Base-by-base conservation (phyloP, 2,888 invertebrate genomes). In the Halocaridina rubra region DNA sequence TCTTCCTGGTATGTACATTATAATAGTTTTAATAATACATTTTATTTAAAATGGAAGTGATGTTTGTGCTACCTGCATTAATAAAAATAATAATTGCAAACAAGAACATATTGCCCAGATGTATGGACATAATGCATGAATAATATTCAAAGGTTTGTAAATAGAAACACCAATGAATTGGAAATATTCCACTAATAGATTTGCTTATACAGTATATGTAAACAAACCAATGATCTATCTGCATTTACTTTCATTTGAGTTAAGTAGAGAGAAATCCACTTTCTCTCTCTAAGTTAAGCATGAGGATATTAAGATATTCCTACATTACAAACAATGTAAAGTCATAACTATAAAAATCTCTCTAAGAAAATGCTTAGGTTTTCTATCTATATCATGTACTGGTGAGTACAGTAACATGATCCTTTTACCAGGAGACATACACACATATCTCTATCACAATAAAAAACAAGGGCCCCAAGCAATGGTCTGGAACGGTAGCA, bases 401-500 rank as follows among this genome's bases (percentile, higher is more conserved):
- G n/a, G n/a, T n/a, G n/a, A n/a, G n/a, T n/a, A n/a, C n/a, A n/a
- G 16, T 72, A 80, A 80, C 80, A 57, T 80, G 80, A 61, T 78
- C 67, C 67, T 19, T 72, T 39, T 72, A 33, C 72, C 72, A 72
- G 30, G 53, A 39, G 80, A 71, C 57, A 59, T 39, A 57, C 80
- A 72, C 75, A 76, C 72, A 33, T 32, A 80, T 71, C 39, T 72
- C 72, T 80, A 80, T 80, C 71, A 80, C 71, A 80, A 80, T 46
- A 80, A 71, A 71, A 72, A 72, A 80, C 64, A 61, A n/a, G 22
- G 46, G 24, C 78, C 82, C 78, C 82, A 64, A 82, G 82, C 82
- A 82, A 72, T 82, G 82, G 77, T 69, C 59, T 82, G 82, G 82
- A 82, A 82, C 82, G 82, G 77, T 69, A 69, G 32, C 30, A 69